Evolutionary conservation across 2,797 vertebrate species (phyloP).

Genomic region (Ctenopoma kingsleyae): DNA sequence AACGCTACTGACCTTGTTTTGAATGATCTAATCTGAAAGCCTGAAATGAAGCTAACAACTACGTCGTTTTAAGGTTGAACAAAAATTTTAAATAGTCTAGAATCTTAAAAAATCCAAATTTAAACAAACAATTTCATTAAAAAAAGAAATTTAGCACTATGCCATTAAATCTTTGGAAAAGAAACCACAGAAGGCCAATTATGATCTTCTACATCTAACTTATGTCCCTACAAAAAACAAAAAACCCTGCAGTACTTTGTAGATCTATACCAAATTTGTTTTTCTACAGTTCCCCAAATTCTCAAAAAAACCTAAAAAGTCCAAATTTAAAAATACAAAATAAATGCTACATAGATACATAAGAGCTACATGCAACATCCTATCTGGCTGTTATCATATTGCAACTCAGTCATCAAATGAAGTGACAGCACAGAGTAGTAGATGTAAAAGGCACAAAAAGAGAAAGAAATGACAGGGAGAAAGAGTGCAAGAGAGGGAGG

Average conservation of each 20-base stretch:
- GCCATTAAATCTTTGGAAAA: background rate
- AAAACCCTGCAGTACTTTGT: background rate
- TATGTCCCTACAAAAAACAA: too few species aligned
- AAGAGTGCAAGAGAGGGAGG: slow-evolving; percentile 26
- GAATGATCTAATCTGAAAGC: slow-evolving; percentile 29
- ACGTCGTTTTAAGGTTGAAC: slow-evolving; percentile 1
- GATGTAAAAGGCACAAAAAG: slow-evolving; percentile 50
- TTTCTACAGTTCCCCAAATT: background rate
- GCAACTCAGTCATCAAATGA: slow-evolving; percentile 50
- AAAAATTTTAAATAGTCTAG: background rate
- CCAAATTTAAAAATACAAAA: background rate
- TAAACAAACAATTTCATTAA: background rate
- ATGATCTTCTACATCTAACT: background rate
- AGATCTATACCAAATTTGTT: background rate
- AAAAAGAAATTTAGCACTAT: background rate
- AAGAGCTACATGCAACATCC: background rate
- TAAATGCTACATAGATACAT: too few species aligned
- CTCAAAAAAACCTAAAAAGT: background rate
- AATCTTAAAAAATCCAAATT: slow-evolving; percentile 12
- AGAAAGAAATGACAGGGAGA: slow-evolving; percentile 31
- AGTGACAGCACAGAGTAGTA: slow-evolving; percentile 27
- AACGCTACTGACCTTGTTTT: slow-evolving; percentile 8
- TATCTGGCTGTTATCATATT: slow-evolving; percentile 26
- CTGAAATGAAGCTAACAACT: slow-evolving; percentile 18
- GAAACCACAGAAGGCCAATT: too few species aligned